phyloP scores from a whole-genome alignment of 1,140 invertebrate species.

The Phenacoccus solenopsis region DNA sequence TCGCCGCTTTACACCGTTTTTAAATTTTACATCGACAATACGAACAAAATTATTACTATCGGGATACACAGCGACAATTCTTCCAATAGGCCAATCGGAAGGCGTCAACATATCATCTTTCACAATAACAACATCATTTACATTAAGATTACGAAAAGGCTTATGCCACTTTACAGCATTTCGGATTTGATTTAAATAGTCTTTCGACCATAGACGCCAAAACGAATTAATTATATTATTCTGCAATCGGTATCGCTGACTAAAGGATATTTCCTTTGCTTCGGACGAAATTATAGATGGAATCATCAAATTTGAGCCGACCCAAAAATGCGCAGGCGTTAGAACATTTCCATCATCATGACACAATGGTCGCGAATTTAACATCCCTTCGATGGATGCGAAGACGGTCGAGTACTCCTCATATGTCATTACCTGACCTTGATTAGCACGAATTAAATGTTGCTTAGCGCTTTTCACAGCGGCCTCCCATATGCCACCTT shows the following conservation, averaged over 20 bases:
- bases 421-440: conserved; percentile 24
- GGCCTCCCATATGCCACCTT: conserved; percentile 28
- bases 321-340: conserved; percentile 29
- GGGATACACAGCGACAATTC: conserved; percentile 25
- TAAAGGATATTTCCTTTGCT: too few relatives aligned
- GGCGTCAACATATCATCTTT: conserved; percentile 20
- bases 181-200: conserved; percentile 29
- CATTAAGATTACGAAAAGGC: conserved; percentile 17
- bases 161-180: conserved; percentile 26
- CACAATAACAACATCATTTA: conserved; percentile 25
- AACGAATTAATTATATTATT: conserved; percentile 25
- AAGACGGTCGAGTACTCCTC: conserved; percentile 31
- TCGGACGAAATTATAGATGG: conserved; percentile 19
- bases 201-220: conserved; percentile 28
- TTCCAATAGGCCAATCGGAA: conserved; percentile 26
- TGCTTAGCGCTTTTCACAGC: conserved; percentile 25
- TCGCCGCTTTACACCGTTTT: not conserved
- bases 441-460: conserved; percentile 24
- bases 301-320: conserved; percentile 21
- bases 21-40: not conserved
- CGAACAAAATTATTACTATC: conserved; percentile 26
- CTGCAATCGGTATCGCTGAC: conserved; percentile 22
- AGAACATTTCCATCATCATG: conserved; percentile 27
- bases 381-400: conserved; percentile 27
- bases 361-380: conserved; percentile 29